Base-by-base conservation (phyloP, 2,888 invertebrate species). In the Pterostichus niger region DNA sequence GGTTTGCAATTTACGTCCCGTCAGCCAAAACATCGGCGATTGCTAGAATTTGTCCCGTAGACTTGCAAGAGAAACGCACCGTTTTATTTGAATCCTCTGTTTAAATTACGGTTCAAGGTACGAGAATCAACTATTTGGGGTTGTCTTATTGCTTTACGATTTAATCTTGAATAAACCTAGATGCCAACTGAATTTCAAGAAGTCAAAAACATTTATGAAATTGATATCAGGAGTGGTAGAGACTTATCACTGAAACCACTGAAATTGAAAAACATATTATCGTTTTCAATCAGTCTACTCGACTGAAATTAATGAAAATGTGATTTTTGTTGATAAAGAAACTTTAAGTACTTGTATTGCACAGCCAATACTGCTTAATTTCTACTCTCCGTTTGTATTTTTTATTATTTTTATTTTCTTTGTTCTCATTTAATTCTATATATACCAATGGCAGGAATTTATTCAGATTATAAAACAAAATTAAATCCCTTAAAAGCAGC, bases 81-180 rank as follows among this genome's bases (percentile, higher is more conserved):
- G 64, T 35, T 64, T 64, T 64, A 64, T 64, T 64, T 64, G 31
- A 64, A 64, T 64, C 35, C 64, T 11, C 59, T 64, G 64, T 64
- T 64, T 64, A 64, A 64, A 64, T 64, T 64, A 64, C 35, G 35
- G 64, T 6, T 31, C 54, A 13, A 59, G 59, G 31, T 59, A 59
- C 59, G 17, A 17, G 59, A 56, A 59, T 24, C 64, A 64, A 64
- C 35, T 59, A 10, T 31, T 31, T 33, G 64, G 13, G 33, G n/a
- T 49, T 33, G n/a, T 0, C 13, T 64, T 33, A 33, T 40, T 10
- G 33, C 35, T 64, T 64, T 64, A 64, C 64, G 64, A 64, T 59
- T 59, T 59, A 31, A 59, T 64, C 35, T 64, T 64, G 64, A 64
- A 33, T 13, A 35, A 64, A n/a, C 0, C 35, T 3, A 59, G 64